Base-by-base conservation (phyloP, 2,888 invertebrate genomes). In the Charanyca ferruginea region DNA sequence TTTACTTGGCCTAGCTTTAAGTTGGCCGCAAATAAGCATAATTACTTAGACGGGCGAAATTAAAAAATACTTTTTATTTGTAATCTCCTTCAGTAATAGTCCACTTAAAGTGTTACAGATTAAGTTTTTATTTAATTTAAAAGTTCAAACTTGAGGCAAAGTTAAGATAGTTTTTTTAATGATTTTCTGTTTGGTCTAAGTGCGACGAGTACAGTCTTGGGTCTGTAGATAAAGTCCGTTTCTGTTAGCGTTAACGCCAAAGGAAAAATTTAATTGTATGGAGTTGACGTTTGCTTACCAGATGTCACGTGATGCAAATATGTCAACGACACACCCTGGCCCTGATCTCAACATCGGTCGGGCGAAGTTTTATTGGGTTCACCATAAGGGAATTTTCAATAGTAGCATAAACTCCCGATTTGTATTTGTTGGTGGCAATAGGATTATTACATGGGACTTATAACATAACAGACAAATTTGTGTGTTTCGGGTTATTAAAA, bases 21-120 rank as follows among this genome's bases (percentile, higher is more conserved):
- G 61, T 57, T 64, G 47, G 57, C 66, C 60, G 63, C 66, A 51
- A 80, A 77, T 79, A 74, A 71, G 53, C 23, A 51, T 58, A 81
- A 78, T 81, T 79, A 79, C 66, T 78, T 62, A 71, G 53, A 49
- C 42, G 51, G 41, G 67, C 28, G 22, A 81, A 71, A 79, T 81
- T 79, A 68, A 78, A 74, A 78, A 78, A 71, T 48, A 62, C 62
- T 69, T 81, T 78, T 74, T 68, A 75, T 62, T 55, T 66, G 66
- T 66, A 75, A 78, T 78, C 78, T 73, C 32, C 45, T 49, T 25
- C 52, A 48, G 58, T 71, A 74, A 68, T 71, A 66, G 62, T 65
- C 64, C 51, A 75, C 60, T 75, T 79, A 25, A 58, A 53, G 41
- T 25, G 49, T 58, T 47, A 59, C 51, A 71, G 75, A 78, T 81